Percentiles rank a stretch among this genome's conserved stretches.
Conservation (phyloP, 2,797 vertebrate genomes). For the Enteromius afrohamiltoni region DNA sequence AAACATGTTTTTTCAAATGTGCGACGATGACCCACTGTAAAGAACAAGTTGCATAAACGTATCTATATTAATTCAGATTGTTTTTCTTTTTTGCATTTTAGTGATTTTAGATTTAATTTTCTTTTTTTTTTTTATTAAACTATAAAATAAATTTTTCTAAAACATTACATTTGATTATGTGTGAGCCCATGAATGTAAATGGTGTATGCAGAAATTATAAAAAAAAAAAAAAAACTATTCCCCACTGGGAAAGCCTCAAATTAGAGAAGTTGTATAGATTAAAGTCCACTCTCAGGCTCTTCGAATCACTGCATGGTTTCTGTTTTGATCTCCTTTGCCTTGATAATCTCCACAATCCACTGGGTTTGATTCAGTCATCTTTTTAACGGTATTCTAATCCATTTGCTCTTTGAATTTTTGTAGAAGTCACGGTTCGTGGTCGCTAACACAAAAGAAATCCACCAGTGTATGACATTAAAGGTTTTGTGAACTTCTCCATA, state of each 20-base stretch:
- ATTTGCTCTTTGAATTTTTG: conserved; percentile 82
- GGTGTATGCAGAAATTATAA: neutral
- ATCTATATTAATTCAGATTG: neutral
- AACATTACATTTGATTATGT: neutral
- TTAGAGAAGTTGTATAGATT: conserved; percentile 35
- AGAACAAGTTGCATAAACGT: neutral
- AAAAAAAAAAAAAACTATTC: conserved; percentile 2
- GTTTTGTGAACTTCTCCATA: conserved; percentile 71
- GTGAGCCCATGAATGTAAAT: neutral
- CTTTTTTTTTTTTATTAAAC: too few relatives aligned
- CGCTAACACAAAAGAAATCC: conserved; percentile 72
- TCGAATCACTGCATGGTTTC: conserved; percentile 78
- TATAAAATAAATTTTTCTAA: neutral
- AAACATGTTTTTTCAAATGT: conserved; percentile 54
- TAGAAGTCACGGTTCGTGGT: conserved; percentile 70
- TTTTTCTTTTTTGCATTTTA: neutral
- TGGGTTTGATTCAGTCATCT: conserved; percentile 82
- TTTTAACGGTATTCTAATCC: conserved; percentile 82
- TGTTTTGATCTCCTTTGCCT: conserved; percentile 67
- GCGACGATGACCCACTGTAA: conserved; percentile 68
- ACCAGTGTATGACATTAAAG: conserved; percentile 83
- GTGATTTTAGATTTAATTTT: neutral
- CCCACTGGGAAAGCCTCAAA: conserved; percentile 11
- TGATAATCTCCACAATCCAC: conserved; percentile 79
- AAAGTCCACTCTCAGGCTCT: conserved; percentile 51